Evolutionary conservation across 2,113 vertebrate genomes (phyloP), one percentile per base, ranked within the genome.

Genomic region (Cynopterus brachyotis): DNA sequence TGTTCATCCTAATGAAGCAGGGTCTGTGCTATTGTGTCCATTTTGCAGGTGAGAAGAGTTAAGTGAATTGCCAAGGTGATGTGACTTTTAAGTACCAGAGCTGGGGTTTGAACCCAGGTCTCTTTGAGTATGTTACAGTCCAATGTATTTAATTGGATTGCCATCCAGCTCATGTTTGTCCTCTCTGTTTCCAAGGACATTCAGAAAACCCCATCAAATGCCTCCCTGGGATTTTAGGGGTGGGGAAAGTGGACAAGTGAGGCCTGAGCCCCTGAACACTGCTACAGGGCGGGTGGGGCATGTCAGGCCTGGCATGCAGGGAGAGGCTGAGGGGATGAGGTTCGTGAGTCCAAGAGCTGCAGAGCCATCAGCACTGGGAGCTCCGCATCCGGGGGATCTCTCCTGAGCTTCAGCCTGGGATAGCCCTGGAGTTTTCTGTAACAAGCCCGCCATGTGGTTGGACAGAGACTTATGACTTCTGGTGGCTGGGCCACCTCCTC

Each of bases 381-480:
- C 35, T 64, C 69, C 0, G 0, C 32, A 1, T 3, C 0, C 3
- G 72, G 22, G 47, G 19, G 15, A 4, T 50, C 72, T 80, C 32
- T 79, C 89, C 15, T 0, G 42, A 57, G 66, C 80, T 81, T 82
- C 75, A 64, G 87, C 47, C 82, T 0, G 0, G 76, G 84, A 73
- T 75, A 53, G 90, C 91, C 93, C 94, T 0, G 1, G 53, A 94
- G 79, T 80, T 83, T 93, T 91, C 94, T 67, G 59, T 97, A 98
- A 97, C 97, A 93, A 97, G 93, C 83, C 93, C 96, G 98, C 97
- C 83, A 93, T 40, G 76, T 4, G n/a, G 91, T 76, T 93, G 75
- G 98, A 98, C 97, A 97, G 96, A 98, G 97, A 98, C 97, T 97
- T 97, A 98, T 96, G 97, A 96, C 95, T 98, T 93, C 32, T 95